Base-by-base conservation (phyloP, 2,888 invertebrate species). In the Pardosa pseudoannulata region DNA sequence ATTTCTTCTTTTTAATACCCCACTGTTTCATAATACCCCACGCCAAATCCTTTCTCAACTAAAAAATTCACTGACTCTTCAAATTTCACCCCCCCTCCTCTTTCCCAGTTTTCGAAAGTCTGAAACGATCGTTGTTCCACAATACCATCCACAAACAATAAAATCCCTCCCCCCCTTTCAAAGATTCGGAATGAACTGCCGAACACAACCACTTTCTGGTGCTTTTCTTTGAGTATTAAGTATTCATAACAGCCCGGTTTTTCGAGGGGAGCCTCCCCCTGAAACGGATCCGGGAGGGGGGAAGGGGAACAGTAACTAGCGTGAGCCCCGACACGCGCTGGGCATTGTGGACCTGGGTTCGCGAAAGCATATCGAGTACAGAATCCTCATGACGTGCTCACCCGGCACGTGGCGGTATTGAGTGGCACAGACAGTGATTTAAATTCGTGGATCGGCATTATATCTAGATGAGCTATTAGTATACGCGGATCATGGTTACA, bases 171-270 rank as follows among this genome's bases (percentile, higher is more conserved):
- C 11, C 7, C 36, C 16, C 41, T 46, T 46, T 11, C 56, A 11
- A 56, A 56, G 23, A 11, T 13, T 13, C 36, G 23, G 27, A 36
- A 68, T 36, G 39, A 27, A 28, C 65, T 75, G 36, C 9, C 13
- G 46, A 32, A 79, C 72, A 79, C 64, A 65, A 79, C 72, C 79
- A 64, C 71, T 64, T 72, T 72, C 41, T 75, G n/a, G 65, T 65
- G 27, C 62, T 39, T 41, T 64, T 79, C 70, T 67, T 39, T n/a
- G 29, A 41, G 64, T 64, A 79, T 71, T 79, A 64, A 46, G 65
- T 64, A 79, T 79, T 79, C 79, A 79, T 72, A 79, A 79, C 79
- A 28, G 28, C 19, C 39, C 41, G 56, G 39, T 28, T 36, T 36
- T 13, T 39, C 29, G 2, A 27, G 29, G 76, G 62, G 23, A 23